Percentiles rank a stretch among this genome's conserved stretches.
Conservation (phyloP, 2,797 vertebrate genomes). For the Benthosema pterotum region DNA sequence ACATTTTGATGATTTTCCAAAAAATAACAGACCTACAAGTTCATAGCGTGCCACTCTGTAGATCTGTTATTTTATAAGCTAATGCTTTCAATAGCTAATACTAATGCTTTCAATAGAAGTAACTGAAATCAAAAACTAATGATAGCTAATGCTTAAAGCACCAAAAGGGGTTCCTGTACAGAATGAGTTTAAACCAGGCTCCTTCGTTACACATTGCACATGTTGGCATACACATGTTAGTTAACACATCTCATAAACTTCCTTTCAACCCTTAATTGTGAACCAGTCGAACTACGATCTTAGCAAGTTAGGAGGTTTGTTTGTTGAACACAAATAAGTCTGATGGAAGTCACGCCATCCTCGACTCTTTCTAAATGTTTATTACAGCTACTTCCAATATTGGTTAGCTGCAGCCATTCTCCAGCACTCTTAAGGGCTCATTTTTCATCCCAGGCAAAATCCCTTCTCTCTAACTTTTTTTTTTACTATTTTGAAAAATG, state of each 20-base stretch:
- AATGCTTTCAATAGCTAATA: too few species aligned
- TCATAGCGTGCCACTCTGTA: too few species aligned
- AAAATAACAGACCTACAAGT: too few species aligned
- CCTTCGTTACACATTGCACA: slow-evolving; percentile 2
- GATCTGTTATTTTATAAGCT: too few species aligned
- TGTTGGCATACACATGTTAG: slow-evolving; percentile 8
- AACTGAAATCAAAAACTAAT: too few species aligned
- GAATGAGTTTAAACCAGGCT: slow-evolving; percentile 11
- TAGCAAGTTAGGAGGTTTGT: background rate
- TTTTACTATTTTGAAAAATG: too few species aligned
- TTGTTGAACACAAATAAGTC: background rate
- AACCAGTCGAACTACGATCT: background rate
- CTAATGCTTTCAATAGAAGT: too few species aligned
- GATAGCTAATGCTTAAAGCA: too few species aligned
- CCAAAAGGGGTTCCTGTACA: too few species aligned
- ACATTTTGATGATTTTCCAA: too few species aligned
- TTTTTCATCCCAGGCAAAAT: too few species aligned
- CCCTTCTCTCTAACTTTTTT: too few species aligned
- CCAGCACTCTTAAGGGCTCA: background rate
- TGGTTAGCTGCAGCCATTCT: background rate
- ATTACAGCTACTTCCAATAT: slow-evolving; percentile 1
- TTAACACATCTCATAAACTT: background rate
- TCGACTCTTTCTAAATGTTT: background rate
- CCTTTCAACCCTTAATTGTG: background rate
- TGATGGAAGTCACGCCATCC: slow-evolving; percentile 1